These are phyloP conservation scores for Rana temporaria DNA, from an alignment of 2,113 vertebrate genomes.

Conservation along the genomic window DNA sequence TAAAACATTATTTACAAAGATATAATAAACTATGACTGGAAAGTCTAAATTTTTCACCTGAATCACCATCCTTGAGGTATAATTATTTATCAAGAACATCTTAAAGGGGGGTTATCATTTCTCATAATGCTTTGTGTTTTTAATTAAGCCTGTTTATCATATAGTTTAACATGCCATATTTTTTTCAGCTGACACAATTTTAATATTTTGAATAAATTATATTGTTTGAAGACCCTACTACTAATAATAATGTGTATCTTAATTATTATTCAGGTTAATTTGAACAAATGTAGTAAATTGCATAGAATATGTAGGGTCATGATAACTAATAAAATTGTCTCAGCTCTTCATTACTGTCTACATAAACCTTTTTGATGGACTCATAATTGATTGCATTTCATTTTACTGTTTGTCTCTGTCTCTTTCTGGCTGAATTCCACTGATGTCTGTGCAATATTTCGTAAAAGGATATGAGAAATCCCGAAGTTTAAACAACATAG, in stretches of 20 bases:
- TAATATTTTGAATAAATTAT: background rate
- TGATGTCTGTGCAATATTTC: conserved; percentile 86
- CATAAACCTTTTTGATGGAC: conserved; percentile 62
- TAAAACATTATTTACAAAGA: background rate
- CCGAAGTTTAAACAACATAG: conserved; percentile 96
- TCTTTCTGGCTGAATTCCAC: conserved; percentile 82
- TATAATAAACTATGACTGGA: conserved; percentile 10
- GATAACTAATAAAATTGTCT: conserved; percentile 57
- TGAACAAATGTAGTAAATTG: background rate
- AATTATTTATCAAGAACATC: background rate
- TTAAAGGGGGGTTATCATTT: background rate
- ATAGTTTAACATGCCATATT: conserved; percentile 37
- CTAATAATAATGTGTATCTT: background rate
- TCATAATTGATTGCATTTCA: conserved; percentile 70
- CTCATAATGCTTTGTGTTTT: conserved; percentile 25
- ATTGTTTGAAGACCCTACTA: background rate
- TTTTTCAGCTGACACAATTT: conserved; percentile 40
- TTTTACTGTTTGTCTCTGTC: conserved; percentile 85
- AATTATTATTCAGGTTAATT: background rate
- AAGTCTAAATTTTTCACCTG: conserved; percentile 17
- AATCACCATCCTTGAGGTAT: background rate
- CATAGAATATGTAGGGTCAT: background rate
- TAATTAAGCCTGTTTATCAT: conserved; percentile 25
- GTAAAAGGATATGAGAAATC: conserved; percentile 95
- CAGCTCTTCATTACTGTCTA: conserved; percentile 65